Conservation (phyloP, 2,888 invertebrate genomes). For the Macaria notata region DNA sequence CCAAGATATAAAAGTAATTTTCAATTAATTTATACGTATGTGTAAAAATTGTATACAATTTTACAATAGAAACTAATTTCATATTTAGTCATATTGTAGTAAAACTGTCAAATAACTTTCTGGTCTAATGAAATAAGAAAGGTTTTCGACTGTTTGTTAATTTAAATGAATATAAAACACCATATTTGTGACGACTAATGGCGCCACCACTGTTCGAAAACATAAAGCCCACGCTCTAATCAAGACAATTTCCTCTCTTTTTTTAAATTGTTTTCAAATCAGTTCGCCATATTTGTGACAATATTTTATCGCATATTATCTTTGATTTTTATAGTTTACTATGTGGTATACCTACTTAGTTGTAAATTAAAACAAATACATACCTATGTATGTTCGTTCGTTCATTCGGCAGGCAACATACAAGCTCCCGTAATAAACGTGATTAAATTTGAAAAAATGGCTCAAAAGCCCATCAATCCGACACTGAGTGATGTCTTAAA, state of each 20-base stretch:
- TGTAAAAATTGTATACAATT: no score
- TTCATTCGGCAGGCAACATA: no score
- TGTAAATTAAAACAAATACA: no score
- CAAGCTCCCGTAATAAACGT: no score
- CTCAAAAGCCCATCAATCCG: no score
- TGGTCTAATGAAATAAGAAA: neutral
- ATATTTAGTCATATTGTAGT: neutral
- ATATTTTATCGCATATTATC: conserved; percentile 5
- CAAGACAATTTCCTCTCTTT: conserved; percentile 10
- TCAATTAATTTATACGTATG: no score
- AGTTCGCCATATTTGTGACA: conserved; percentile 6
- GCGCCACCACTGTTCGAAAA: conserved; percentile 8
- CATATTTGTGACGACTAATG: conserved; percentile 9
- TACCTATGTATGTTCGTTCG: no score
- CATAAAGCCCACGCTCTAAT: conserved; percentile 18
- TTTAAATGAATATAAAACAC: conserved; percentile 3
- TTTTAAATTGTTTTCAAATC: conserved; percentile 10
- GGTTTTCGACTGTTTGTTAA: neutral
- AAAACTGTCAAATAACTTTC: conserved; percentile 1
- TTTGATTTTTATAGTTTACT: neutral
- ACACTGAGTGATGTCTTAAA: no score
- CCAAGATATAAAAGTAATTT: no score
- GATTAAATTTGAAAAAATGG: no score
- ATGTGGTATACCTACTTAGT: no score
- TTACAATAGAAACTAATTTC: no score